Evolutionary conservation across 2,113 vertebrate species (phyloP).

Genomic region (Dermatemys mawii): DNA sequence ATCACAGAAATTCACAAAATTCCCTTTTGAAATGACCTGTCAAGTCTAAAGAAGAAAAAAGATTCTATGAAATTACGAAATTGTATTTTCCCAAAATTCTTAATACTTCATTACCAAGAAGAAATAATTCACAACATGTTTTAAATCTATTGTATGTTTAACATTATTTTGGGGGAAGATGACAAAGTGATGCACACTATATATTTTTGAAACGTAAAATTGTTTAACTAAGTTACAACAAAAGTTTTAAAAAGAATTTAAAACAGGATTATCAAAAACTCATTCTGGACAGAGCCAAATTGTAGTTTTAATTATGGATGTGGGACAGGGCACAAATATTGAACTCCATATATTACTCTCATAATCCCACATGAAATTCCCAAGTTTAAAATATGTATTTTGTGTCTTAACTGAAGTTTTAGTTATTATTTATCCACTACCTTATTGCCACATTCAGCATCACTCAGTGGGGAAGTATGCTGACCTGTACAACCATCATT

Average conservation of each 20-base stretch:
- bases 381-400: not conserved
- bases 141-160: not conserved
- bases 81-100: not conserved
- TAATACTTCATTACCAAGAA: not conserved
- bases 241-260: not conserved
- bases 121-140: not conserved
- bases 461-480: not conserved
- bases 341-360: not conserved
- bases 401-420: not conserved
- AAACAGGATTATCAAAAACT: not conserved
- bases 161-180: not conserved
- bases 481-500: not conserved
- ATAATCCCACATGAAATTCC: not conserved
- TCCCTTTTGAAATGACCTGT: not conserved
- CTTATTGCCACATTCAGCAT: not conserved
- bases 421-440: not conserved
- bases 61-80: not conserved
- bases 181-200: not conserved
- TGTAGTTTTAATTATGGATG: not conserved
- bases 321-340: not conserved
- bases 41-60: not conserved
- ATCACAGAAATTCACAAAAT: not conserved
- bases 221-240: not conserved
- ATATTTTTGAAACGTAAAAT: not conserved
- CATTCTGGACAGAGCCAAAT: not conserved